Percentiles rank a stretch among this genome's conserved stretches.
Evolutionary conservation across 2,888 invertebrate genomes (phyloP).

Genomic region (Graphium colonna): DNA sequence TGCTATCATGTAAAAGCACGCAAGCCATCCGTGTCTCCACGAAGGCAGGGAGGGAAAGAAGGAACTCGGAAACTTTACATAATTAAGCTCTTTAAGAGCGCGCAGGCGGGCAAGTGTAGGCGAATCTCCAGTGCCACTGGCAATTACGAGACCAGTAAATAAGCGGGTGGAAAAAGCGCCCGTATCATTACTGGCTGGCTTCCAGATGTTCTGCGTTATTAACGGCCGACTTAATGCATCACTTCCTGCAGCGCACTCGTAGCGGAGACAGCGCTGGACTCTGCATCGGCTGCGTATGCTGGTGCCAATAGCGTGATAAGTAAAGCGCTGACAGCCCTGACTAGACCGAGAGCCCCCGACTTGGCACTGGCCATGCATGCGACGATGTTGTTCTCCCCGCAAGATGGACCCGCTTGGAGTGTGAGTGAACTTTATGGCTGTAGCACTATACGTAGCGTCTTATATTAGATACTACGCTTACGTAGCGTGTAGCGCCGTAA

Average conservation of each 20-base stretch:
- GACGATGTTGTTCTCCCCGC: conserved; percentile 49
- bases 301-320: conserved; percentile 61
- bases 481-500: conserved; percentile 18
- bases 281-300: conserved; percentile 41
- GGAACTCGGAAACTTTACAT: conserved; percentile 12
- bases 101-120: not conserved
- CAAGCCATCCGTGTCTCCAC: no score
- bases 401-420: conserved; percentile 55
- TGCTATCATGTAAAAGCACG: no score
- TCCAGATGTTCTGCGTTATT: conserved; percentile 20
- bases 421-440: conserved; percentile 41
- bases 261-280: conserved; percentile 47
- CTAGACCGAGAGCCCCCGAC: conserved; percentile 42
- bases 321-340: conserved; percentile 41
- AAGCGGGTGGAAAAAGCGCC: conserved; percentile 8
- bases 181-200: conserved; percentile 21
- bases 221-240: conserved; percentile 12
- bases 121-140: conserved; percentile 2
- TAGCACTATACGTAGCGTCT: conserved; percentile 3
- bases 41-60: no score
- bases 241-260: conserved; percentile 34
- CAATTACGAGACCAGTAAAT: conserved; percentile 19
- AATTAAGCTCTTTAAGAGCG: conserved; percentile 11
- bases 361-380: conserved; percentile 51
- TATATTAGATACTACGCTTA: conserved; percentile 3